Percentiles rank a stretch among this genome's conserved stretches.
phyloP scores from a whole-genome alignment of 2,888 invertebrate species.

The Mythimna albipuncta region DNA sequence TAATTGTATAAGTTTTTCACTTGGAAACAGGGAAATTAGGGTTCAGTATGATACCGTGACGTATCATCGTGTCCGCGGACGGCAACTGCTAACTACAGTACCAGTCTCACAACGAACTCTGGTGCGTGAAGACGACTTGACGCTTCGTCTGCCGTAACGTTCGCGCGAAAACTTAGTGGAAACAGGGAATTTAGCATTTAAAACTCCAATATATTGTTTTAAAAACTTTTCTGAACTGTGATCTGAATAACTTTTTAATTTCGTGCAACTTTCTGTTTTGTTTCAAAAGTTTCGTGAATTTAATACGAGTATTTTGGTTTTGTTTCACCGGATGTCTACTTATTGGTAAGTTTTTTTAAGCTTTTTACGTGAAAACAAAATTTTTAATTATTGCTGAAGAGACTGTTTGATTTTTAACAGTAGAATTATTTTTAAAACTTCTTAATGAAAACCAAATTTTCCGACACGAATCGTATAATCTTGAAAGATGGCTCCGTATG shows the following conservation, averaged over 20 bases:
- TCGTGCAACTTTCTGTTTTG: constrained; percentile 45
- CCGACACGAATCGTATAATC: background rate
- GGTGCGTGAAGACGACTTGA: constrained; percentile 65
- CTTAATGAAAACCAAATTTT: background rate
- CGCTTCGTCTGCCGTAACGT: constrained; percentile 51
- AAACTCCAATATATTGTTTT: constrained; percentile 11
- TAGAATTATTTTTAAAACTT: background rate
- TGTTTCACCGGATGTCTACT: constrained; percentile 21
- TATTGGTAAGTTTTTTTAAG: constrained; percentile 59
- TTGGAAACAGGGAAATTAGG: constrained; percentile 22
- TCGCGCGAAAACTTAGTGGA: constrained; percentile 63
- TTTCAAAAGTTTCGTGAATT: constrained; percentile 52
- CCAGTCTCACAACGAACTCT: constrained; percentile 66
- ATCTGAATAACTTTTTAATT: constrained; percentile 42
- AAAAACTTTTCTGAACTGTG: constrained; percentile 41
- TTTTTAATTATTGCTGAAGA: too few species aligned
- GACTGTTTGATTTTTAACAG: too few species aligned
- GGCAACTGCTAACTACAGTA: constrained; percentile 38
- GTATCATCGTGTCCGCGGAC: constrained; percentile 47
- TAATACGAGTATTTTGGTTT: constrained; percentile 32
- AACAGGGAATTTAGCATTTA: constrained; percentile 18
- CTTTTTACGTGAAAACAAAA: background rate
- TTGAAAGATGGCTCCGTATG: background rate
- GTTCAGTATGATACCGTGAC: constrained; percentile 40
- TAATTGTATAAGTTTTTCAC: background rate